phyloP scores from a whole-genome alignment of 1,140 invertebrate species.

The Pseudomyrmex dendroicus region DNA sequence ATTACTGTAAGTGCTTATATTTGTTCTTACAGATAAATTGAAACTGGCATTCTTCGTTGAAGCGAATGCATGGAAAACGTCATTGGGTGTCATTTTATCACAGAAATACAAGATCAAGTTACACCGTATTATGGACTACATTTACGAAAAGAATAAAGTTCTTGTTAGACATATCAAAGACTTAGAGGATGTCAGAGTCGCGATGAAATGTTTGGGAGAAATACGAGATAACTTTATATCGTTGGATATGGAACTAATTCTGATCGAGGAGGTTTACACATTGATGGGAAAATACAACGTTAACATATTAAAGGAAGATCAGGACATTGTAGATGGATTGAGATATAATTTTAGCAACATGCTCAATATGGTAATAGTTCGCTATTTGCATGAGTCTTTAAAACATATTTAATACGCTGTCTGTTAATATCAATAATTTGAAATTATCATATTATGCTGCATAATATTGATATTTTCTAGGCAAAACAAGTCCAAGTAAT shows the following conservation, averaged over 20 bases:
- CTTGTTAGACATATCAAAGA: conserved; percentile 89
- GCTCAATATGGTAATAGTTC: conserved; percentile 87
- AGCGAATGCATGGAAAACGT: conserved; percentile 90
- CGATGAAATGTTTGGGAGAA: conserved; percentile 91
- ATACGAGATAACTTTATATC: conserved; percentile 90
- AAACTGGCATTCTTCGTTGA: conserved; percentile 90
- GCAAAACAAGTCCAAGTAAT: conserved; percentile 89
- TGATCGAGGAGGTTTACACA: conserved; percentile 92
- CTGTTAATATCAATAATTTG: neutral
- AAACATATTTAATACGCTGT: no score
- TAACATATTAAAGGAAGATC: conserved; percentile 91
- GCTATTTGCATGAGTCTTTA: neutral
- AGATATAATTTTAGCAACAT: conserved; percentile 92
- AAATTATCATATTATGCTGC: neutral
- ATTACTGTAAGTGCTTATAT: conserved; percentile 2
- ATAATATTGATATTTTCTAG: conserved; percentile 79
- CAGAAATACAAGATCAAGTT: conserved; percentile 88
- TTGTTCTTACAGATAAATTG: conserved; percentile 87
- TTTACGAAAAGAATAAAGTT: conserved; percentile 88
- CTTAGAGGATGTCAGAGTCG: conserved; percentile 90
- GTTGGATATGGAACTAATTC: conserved; percentile 90
- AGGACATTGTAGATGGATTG: conserved; percentile 91
- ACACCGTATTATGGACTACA: conserved; percentile 88
- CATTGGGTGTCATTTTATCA: conserved; percentile 87
- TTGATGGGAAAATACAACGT: conserved; percentile 90